Base-by-base conservation (phyloP, 2,113 vertebrate species). In the Amblyornis subalaris region DNA sequence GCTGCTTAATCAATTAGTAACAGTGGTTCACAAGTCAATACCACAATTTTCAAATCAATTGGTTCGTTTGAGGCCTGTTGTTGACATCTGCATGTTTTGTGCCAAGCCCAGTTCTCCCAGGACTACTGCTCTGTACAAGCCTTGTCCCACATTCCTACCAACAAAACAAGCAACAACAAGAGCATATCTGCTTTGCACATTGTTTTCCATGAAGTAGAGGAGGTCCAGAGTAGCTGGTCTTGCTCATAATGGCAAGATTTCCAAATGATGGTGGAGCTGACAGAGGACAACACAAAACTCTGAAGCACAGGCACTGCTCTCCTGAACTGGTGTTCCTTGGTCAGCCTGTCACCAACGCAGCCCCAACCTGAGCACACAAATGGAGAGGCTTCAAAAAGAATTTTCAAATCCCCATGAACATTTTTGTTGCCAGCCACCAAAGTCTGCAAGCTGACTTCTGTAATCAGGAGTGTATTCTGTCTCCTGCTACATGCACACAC, bases 51-150 rank as follows among this genome's bases (percentile, higher is more conserved):
- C 65, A 90, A 81, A 94, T 69, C 71, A 76, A 28, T 23, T 22
- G 16, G 33, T 50, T 76, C 4, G 3, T 88, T 47, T 83, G 29
- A 91, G 88, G 74, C 7, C 45, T 23, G 14, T 51, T 82, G 35
- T 23, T 53, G 42, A 76, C 0, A 0, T 55, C 51, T 0, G 0
- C 60, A 38, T 45, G 54, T 42, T 90, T 42, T 36, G 42, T 8
- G 36, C 38, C 73, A 74, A 74, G 8, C 24, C 35, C 35, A 50
- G 22, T 31, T 21, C 22, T 70, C 29, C 21, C 36, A 70, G 14
- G 40, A 65, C 45, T 61, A 20, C 44, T 86, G 25, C 45, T 66
- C 36, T 50, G 29, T 28, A 54, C 7, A 1, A 80, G n/a, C 12
- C 38, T 51, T 26, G 24, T 50, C 26, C 44, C 64, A 77, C 45